Base-by-base conservation (phyloP, 2,113 vertebrate species). In the Ploceus nigricollis region DNA sequence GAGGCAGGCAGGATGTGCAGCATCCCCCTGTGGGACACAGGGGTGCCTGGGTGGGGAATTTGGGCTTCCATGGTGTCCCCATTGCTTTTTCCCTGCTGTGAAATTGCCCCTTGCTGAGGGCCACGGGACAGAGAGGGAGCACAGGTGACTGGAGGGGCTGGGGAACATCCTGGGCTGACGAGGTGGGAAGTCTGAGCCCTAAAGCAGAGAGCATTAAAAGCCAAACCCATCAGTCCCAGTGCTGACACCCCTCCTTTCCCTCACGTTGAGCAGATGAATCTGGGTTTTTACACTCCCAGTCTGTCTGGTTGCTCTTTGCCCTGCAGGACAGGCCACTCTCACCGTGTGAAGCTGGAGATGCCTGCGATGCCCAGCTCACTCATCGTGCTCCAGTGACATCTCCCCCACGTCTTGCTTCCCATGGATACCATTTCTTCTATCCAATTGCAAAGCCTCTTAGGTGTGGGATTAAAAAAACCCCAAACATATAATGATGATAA, bases 41-140 rank as follows among this genome's bases (percentile, higher is more conserved):
- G 37, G 54, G 47, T 39, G n/a, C 66, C 77, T 50, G 42, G 30
- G 1, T n/a, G 19, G 23, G 18, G 40, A 31, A 28, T 77, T 33
- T 13, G 40, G 66, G 44, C 35, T 82, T 39, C 2, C 1, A 1
- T 1, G 9, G 40, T 28, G 66, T 33, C n/a, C 48, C n/a, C 25
- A 1, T 1, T 4, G 3, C 1, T 0, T 53, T 86, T 63, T 88
- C 20, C 75, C 18, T 60, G 4, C 57, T 35, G 30, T 44, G 57
- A 8, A n/a, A 16, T 39, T 21, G 4, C 6, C 18, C 27, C 16
- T 40, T 63, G 73, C n/a, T 13, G 10, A 45, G 50, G 40, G 13
- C 4, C 16, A 9, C 0, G 1, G 61, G 64, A 1, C 27, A 7
- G 53, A 0, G 4, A 4, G 7, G 22, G 60, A 60, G 48, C 44